Conservation (phyloP, 1,140 invertebrate species). For the Drosophila arawakana region DNA sequence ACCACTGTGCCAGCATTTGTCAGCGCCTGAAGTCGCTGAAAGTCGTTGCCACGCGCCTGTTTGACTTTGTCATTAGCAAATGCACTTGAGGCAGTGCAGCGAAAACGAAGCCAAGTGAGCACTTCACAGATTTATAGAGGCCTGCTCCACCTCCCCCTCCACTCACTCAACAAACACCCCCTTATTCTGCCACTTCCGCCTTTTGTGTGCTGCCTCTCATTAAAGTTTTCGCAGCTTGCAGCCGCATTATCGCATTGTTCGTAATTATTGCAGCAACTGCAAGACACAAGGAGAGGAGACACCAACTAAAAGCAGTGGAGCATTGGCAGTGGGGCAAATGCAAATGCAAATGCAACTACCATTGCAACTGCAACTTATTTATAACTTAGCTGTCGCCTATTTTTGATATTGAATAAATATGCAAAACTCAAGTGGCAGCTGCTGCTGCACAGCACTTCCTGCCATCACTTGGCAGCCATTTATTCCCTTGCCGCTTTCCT, state of each 20-base stretch:
- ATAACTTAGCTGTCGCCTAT: slow-evolving; percentile 68
- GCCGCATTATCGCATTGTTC: slow-evolving; percentile 49
- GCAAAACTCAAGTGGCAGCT: slow-evolving; percentile 57
- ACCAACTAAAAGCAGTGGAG: neutral
- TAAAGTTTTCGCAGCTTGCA: slow-evolving; percentile 60
- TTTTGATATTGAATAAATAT: slow-evolving; percentile 78
- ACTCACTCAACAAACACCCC: slow-evolving; percentile 1
- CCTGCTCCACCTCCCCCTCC: slow-evolving; percentile 12
- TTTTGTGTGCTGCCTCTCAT: slow-evolving; percentile 39
- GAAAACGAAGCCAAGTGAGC: slow-evolving; percentile 61
- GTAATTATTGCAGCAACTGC: slow-evolving; percentile 66
- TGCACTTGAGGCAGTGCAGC: slow-evolving; percentile 49
- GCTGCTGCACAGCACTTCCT: slow-evolving; percentile 36
- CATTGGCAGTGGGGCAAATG: no score
- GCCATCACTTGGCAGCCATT: slow-evolving; percentile 27
- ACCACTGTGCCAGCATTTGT: slow-evolving; percentile 34
- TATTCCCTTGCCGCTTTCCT: neutral
- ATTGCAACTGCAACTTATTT: slow-evolving; percentile 58
- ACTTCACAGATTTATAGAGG: slow-evolving; percentile 70
- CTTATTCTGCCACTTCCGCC: slow-evolving; percentile 10
- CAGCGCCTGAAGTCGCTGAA: slow-evolving; percentile 22
- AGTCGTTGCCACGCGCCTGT: slow-evolving; percentile 38
- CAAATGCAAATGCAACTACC: neutral
- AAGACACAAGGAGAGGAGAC: neutral
- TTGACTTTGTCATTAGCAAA: slow-evolving; percentile 77